phyloP scores from a whole-genome alignment of 2,113 vertebrate genomes.

The Archilochus colubris region DNA sequence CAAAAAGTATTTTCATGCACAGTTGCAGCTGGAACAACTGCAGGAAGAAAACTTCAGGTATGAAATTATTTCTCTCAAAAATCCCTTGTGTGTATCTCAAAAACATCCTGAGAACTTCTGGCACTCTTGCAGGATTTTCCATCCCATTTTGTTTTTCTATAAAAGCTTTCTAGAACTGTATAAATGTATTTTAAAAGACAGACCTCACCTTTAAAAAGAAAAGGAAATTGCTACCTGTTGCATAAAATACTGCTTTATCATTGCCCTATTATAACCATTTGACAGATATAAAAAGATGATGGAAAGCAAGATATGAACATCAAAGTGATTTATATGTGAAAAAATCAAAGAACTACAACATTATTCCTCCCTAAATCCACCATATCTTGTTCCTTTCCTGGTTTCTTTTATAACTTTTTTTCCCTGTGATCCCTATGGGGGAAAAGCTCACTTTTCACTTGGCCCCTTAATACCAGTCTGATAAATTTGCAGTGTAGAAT shows the following conservation, averaged over 20 bases:
- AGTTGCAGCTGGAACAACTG: constrained; percentile 89
- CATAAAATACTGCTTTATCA: neutral
- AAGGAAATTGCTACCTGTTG: neutral
- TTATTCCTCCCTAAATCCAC: too few species aligned
- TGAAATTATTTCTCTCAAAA: neutral
- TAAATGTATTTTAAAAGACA: neutral
- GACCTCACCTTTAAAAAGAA: neutral
- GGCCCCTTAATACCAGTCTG: neutral
- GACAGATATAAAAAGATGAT: neutral
- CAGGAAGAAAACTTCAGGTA: constrained; percentile 98
- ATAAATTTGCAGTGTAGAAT: neutral
- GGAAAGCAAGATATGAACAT: neutral
- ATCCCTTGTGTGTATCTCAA: neutral
- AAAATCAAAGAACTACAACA: neutral
- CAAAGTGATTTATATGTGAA: neutral
- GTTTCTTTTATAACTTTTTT: neutral
- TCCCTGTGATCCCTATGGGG: neutral
- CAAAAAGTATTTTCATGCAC: constrained; percentile 89
- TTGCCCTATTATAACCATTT: neutral
- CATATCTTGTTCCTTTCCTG: neutral
- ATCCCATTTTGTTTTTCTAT: neutral
- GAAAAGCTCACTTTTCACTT: neutral
- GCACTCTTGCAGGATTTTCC: neutral
- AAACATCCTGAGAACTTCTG: neutral
- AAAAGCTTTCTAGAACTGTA: neutral